Conservation (phyloP, 2,888 invertebrate genomes). For the Nesidiocoris tenuis region DNA sequence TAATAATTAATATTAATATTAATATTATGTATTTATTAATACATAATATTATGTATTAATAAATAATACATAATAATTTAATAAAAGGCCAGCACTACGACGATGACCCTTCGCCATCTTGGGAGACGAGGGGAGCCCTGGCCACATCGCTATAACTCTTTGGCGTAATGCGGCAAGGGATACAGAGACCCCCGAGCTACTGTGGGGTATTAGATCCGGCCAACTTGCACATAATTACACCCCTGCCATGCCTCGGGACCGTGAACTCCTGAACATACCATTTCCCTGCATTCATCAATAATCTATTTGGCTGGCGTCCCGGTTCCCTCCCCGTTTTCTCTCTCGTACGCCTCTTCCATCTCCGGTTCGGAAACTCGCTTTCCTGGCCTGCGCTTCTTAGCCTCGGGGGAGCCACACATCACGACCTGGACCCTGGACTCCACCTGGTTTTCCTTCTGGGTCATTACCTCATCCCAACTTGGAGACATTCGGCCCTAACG, state of each 20-base stretch:
- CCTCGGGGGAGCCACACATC: constrained; percentile 24
- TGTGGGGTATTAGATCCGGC: constrained; percentile 26
- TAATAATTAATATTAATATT: too few relatives aligned
- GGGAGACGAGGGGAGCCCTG: neutral
- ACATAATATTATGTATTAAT: neutral
- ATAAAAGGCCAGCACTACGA: neutral
- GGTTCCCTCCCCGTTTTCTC: neutral
- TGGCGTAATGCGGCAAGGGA: constrained; percentile 36
- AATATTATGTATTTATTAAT: too few relatives aligned
- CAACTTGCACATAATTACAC: constrained; percentile 41
- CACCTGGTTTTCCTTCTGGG: constrained; percentile 35
- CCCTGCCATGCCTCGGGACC: constrained; percentile 8
- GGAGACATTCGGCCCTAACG: neutral
- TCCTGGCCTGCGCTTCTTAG: neutral
- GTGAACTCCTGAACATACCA: neutral
- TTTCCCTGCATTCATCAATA: constrained; percentile 36
- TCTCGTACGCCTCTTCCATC: neutral
- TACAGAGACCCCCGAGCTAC: constrained; percentile 2
- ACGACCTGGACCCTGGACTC: constrained; percentile 15
- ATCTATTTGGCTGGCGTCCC: constrained; percentile 38
- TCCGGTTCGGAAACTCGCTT: neutral
- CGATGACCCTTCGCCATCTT: neutral
- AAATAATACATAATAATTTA: neutral
- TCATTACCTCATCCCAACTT: neutral
- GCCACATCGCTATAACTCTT: constrained; percentile 27